Conservation (phyloP, 2,888 invertebrate species). For the Globia sparganii region DNA sequence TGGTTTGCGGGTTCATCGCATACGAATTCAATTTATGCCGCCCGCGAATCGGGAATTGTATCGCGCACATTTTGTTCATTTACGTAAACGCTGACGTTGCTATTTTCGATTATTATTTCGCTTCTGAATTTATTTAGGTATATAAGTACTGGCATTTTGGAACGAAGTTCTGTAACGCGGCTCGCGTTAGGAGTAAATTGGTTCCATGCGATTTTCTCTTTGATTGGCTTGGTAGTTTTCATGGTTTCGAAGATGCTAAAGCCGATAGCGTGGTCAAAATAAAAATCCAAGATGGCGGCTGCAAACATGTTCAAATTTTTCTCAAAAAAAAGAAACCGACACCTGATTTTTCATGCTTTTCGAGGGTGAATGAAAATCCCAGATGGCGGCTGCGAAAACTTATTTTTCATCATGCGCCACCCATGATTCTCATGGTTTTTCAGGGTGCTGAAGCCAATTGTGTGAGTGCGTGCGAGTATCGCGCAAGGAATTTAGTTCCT, state of each 20-base stretch:
- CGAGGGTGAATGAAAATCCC: no score
- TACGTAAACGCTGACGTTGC: slow-evolving; percentile 71
- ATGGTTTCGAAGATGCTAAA: background rate
- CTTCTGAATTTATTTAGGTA: slow-evolving; percentile 39
- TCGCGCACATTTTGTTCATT: slow-evolving; percentile 70
- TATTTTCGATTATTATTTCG: slow-evolving; percentile 63
- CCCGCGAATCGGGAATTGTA: slow-evolving; percentile 73
- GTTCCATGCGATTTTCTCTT: no score
- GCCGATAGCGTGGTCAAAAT: background rate
- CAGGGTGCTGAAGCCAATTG: no score
- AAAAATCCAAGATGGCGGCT: no score
- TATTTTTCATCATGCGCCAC: no score
- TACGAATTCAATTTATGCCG: slow-evolving; percentile 74
- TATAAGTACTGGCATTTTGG: slow-evolving; percentile 8
- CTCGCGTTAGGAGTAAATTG: background rate
- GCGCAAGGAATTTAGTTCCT: no score
- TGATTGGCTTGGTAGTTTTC: background rate
- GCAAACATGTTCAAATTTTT: no score
- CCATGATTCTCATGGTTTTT: no score
- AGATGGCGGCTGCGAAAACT: no score
- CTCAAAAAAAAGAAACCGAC: no score
- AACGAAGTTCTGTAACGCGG: background rate
- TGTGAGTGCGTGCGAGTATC: no score
- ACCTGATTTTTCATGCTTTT: no score
- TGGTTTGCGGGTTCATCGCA: slow-evolving; percentile 67